Base-by-base conservation (phyloP, 2,888 invertebrate species). In the Dasypogon diadema region DNA sequence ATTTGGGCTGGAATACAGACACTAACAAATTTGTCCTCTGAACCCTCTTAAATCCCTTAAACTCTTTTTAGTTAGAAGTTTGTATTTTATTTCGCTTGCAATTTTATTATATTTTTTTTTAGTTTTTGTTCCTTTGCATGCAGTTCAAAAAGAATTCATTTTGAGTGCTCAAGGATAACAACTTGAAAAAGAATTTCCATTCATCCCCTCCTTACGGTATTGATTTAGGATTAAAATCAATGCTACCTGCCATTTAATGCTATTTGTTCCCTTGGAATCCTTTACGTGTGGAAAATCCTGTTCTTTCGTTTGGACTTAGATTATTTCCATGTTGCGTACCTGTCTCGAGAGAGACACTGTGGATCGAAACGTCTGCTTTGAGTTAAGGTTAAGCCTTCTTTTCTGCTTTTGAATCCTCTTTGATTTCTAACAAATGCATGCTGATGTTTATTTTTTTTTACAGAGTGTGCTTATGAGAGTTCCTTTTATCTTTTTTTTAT, bases 391-490 rank as follows among this genome's bases (percentile, higher is more conserved):
- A 60, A 34, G 34, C 30, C n/a, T 34, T 16, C 58, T 18, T 60
- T 42, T 30, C 30, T 5, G 4, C 30, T 30, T 30, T 58, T 18
- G 60, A 48, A 24, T 65, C 48, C 48, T 14, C 65, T 65, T 65
- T 65, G 65, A 65, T 42, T 65, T 46, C 51, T 26, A 18, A 51
- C 18, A 51, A 12, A 16, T 46, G 65, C 65, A 65, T 65, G n/a
- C n/a, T n/a, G 65, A 26, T 46, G 65, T 65, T 65, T 65, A 24
- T 22, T 65, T 65, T 51, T 51, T 18, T 18, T 18, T 12, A 16
- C 1, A 2, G 18, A 2, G 48, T 24, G 34, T 30, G 42, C 21
- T 37, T 8, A 63, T 14, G 14, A 21, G 24, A 65, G 48, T 22
- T 42, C 24, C 46, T 63, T 63, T 16, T n/a, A 22, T 22, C 30